phyloP scores from a whole-genome alignment of 2,113 vertebrate species.

The Lanius collurio region DNA sequence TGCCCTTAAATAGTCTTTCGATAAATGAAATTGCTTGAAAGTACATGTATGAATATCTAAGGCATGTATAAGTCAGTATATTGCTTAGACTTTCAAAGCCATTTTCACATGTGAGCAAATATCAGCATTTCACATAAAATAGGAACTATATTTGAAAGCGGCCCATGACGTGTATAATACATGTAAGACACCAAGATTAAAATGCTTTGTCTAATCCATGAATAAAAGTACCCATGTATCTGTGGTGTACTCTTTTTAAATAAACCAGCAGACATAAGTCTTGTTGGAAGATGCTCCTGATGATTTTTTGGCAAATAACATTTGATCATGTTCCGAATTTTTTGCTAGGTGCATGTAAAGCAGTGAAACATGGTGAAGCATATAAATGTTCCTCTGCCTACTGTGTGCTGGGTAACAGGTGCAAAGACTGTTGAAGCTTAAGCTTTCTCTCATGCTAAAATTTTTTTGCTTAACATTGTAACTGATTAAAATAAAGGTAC shows the following conservation, averaged over 20 bases:
- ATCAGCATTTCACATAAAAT: neutral
- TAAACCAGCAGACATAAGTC: neutral
- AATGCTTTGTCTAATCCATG: neutral
- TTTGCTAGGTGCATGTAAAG: neutral
- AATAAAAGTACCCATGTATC: neutral
- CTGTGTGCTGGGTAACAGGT: neutral
- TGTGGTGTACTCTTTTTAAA: neutral
- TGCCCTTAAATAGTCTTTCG: neutral
- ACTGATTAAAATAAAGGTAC: neutral
- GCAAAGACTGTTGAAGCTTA: neutral
- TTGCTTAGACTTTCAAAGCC: neutral
- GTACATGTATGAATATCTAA: neutral
- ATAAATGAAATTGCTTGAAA: neutral
- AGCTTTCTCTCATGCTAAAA: neutral
- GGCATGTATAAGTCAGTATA: neutral
- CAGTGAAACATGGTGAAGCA: neutral
- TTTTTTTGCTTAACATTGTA: neutral
- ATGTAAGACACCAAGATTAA: neutral
- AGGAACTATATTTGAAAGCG: neutral
- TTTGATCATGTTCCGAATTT: neutral
- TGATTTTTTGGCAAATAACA: neutral
- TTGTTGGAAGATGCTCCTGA: neutral
- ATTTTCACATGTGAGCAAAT: neutral
- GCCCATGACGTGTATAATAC: neutral
- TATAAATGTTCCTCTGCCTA: neutral